Conservation (phyloP, 1,140 invertebrate genomes). For the Araneus ventricosus region DNA sequence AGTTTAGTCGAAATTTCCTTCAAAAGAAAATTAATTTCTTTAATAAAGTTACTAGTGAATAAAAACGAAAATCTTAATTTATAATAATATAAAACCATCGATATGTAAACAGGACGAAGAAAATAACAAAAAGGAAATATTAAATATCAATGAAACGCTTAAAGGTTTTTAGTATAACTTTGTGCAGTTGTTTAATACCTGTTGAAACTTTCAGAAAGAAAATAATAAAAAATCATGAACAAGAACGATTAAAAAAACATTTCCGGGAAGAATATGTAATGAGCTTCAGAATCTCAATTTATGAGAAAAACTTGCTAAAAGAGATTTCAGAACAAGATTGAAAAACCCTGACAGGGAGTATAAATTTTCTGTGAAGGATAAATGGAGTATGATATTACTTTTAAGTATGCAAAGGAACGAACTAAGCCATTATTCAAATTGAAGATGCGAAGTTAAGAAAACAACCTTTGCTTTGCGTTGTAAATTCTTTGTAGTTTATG, state of each 20-base stretch:
- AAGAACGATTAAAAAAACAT: neutral
- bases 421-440: neutral
- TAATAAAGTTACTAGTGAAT: neutral
- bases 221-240: neutral
- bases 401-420: neutral
- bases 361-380: slow-evolving; percentile 38
- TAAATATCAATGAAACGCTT: neutral
- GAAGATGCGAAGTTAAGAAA: slow-evolving; percentile 4
- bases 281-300: neutral
- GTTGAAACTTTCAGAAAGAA: neutral
- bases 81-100: neutral
- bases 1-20: neutral
- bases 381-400: slow-evolving; percentile 4
- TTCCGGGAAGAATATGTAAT: slow-evolving; percentile 27
- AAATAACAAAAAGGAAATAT: neutral
- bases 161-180: neutral
- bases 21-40: neutral
- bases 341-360: neutral
- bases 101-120: neutral
- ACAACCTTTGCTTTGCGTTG: neutral
- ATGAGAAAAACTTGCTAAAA: neutral
- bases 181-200: neutral
- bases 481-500: neutral
- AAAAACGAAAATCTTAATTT: neutral
- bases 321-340: neutral